Conservation (phyloP, 2,113 vertebrate genomes). For the Ceuthmochares aereus region DNA sequence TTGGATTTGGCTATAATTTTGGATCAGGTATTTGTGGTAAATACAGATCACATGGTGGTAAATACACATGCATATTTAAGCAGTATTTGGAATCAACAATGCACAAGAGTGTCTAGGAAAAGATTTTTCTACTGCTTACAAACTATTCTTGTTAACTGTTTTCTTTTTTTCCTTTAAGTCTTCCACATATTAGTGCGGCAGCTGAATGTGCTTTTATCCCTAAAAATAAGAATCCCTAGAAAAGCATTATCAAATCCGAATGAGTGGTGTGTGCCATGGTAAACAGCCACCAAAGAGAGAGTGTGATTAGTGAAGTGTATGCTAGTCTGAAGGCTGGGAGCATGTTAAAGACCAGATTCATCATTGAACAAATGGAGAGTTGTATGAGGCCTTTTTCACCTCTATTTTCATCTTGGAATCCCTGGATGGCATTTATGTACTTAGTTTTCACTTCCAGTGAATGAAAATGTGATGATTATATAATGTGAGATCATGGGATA, state of each 20-base stretch:
- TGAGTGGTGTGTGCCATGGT: not conserved
- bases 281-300: not conserved
- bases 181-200: constrained; percentile 43
- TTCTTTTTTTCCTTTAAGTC: not conserved
- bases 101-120: not conserved
- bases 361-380: not conserved
- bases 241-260: constrained; percentile 8
- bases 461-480: not conserved
- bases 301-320: not conserved
- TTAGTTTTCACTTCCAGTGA: not conserved
- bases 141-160: not conserved
- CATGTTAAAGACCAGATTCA: constrained; percentile 2
- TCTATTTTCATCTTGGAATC: not conserved
- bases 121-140: not conserved
- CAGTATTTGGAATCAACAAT: not conserved
- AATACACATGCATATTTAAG: not conserved
- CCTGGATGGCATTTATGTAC: not conserved
- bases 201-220: constrained; percentile 42
- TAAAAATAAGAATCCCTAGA: not conserved
- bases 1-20: not conserved
- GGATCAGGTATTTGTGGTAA: not conserved
- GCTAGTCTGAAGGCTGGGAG: not conserved
- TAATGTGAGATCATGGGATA: not conserved
- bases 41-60: not conserved
- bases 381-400: not conserved